These are phyloP conservation scores for Solenopsis fugax DNA, from an alignment of 1,140 invertebrate genomes.

Conservation along the genomic window DNA sequence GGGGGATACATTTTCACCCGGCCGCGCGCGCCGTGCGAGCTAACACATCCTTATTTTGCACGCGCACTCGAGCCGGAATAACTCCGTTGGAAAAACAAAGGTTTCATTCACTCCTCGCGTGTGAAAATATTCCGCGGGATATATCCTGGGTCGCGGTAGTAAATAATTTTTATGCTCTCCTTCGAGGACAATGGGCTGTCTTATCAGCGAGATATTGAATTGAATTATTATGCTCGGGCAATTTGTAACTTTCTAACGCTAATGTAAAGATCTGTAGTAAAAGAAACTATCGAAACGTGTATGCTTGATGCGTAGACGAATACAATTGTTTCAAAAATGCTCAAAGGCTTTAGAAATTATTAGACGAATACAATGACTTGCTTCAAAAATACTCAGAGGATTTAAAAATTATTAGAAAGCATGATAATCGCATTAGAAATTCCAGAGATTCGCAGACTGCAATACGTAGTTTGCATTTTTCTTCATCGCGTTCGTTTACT, in stretches of 20 bases:
- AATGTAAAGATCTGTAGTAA: not conserved
- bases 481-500: constrained; percentile 65
- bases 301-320: not conserved
- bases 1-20: constrained; percentile 80
- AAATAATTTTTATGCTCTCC: constrained; percentile 44
- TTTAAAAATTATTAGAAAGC: constrained; percentile 29
- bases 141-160: constrained; percentile 3
- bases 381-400: not conserved
- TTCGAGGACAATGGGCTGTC: constrained; percentile 12
- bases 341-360: not conserved
- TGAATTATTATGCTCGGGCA: constrained; percentile 37
- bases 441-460: constrained; percentile 41
- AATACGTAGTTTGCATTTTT: constrained; percentile 48
- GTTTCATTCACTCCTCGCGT: constrained; percentile 60
- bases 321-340: not conserved
- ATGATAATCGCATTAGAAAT: constrained; percentile 63
- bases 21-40: constrained; percentile 57
- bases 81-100: constrained; percentile 69
- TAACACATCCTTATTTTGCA: constrained; percentile 56
- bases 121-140: constrained; percentile 25
- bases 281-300: not conserved
- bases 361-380: too few relatives aligned
- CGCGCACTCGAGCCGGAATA: constrained; percentile 58
- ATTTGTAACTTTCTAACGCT: not conserved
- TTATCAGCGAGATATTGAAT: constrained; percentile 26